A percentile compares a stretch with the other conserved stretches of the same genome.
Evolutionary conservation across 2,797 vertebrate genomes (phyloP).

Genomic region (Iguana delicatissima): DNA sequence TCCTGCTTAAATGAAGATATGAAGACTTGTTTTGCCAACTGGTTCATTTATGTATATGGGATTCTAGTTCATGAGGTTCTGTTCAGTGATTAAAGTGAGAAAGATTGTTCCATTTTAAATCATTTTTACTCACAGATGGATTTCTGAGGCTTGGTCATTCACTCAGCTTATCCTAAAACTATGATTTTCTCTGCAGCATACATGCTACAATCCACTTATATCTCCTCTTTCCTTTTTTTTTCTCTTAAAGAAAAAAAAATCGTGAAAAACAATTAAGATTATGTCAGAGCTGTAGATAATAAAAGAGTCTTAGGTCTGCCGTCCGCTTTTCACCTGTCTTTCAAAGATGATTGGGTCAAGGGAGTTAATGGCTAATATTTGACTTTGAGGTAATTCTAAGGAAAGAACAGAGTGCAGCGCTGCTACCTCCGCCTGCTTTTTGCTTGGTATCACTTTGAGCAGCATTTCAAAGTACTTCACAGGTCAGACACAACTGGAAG

Average conservation of each 20-base stretch:
- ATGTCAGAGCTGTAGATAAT: conserved; percentile 63
- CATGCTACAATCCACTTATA: conserved; percentile 57
- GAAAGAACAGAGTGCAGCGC: conserved; percentile 42
- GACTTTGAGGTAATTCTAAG: conserved; percentile 67
- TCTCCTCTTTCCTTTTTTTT: neutral
- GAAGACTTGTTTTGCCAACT: neutral
- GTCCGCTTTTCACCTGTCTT: conserved; percentile 61
- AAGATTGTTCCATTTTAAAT: conserved; percentile 40
- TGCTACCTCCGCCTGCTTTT: conserved; percentile 47
- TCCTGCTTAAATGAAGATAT: conserved; percentile 17
- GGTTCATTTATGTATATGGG: neutral
- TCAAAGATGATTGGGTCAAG: conserved; percentile 71
- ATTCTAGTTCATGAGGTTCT: conserved; percentile 3
- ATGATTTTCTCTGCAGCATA: conserved; percentile 51
- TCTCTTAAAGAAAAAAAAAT: conserved; percentile 35
- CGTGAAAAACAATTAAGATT: conserved; percentile 67
- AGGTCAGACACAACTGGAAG: conserved; percentile 29
- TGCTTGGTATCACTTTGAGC: conserved; percentile 35
- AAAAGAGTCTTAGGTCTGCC: conserved; percentile 69
- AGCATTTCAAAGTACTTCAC: conserved; percentile 37
- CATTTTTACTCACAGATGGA: conserved; percentile 29
- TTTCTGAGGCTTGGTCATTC: conserved; percentile 62
- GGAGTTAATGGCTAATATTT: conserved; percentile 74
- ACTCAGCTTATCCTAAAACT: conserved; percentile 60
- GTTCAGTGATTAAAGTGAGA: conserved; percentile 46